Evolutionary conservation across 2,113 vertebrate species (phyloP).

Genomic region (Amblyopsis rosae): DNA sequence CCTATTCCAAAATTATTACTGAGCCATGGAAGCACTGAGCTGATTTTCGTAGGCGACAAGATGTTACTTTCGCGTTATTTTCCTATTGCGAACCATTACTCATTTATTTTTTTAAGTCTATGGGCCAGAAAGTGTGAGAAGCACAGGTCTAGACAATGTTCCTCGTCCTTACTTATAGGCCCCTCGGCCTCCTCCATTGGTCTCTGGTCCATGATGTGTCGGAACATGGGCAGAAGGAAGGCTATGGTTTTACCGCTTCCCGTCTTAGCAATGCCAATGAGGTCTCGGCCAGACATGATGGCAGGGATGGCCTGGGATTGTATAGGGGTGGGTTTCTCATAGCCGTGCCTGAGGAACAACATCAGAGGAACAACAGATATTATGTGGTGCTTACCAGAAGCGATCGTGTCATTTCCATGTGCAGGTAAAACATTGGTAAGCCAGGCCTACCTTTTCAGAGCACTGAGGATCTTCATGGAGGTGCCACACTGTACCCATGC

Average conservation of each 20-base stretch:
- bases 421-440: neutral
- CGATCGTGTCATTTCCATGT: neutral
- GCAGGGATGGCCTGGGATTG: slow-evolving; percentile 96
- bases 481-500: slow-evolving; percentile 98
- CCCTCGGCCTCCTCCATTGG: slow-evolving; percentile 93
- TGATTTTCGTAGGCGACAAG: too few relatives aligned
- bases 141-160: too few relatives aligned
- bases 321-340: slow-evolving; percentile 97
- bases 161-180: slow-evolving; percentile 82
- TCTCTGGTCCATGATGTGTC: slow-evolving; percentile 98
- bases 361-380: neutral
- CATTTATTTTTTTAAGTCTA: too few relatives aligned
- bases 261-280: slow-evolving; percentile 98
- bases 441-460: slow-evolving; percentile 90
- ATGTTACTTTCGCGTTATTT: too few relatives aligned
- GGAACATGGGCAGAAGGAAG: slow-evolving; percentile 97
- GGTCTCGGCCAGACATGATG: slow-evolving; percentile 93
- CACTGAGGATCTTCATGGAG: slow-evolving; percentile 96
- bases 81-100: too few relatives aligned
- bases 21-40: too few relatives aligned
- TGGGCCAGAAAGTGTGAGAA: too few relatives aligned
- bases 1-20: too few relatives aligned
- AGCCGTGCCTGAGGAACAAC: slow-evolving; percentile 80
- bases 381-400: neutral
- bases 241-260: slow-evolving; percentile 98